These are phyloP conservation scores for Oligia latruncula DNA, from an alignment of 2,888 invertebrate genomes.

Conservation along the genomic window DNA sequence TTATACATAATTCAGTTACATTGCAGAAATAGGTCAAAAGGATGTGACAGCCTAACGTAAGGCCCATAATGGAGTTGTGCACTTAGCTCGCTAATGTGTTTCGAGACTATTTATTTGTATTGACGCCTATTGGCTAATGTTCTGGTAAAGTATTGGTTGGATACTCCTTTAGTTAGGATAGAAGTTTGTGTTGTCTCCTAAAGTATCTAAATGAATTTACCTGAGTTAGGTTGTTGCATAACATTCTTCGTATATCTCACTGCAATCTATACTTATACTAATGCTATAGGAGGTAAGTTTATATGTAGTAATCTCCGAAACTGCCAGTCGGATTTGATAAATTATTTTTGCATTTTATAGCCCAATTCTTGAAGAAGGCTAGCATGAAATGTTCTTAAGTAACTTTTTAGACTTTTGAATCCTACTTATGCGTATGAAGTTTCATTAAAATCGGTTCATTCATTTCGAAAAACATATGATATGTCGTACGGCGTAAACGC, in stretches of 20 bases:
- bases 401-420: too few relatives aligned
- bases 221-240: slow-evolving; percentile 9
- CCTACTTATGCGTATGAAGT: too few relatives aligned
- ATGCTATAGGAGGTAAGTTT: background rate
- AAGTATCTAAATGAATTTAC: slow-evolving; percentile 27
- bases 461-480: too few relatives aligned
- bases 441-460: too few relatives aligned
- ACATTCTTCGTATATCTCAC: background rate
- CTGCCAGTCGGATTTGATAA: background rate
- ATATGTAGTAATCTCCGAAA: background rate
- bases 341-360: background rate
- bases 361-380: background rate
- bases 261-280: background rate
- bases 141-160: slow-evolving; percentile 29
- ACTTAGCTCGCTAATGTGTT: slow-evolving; percentile 63
- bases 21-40: slow-evolving; percentile 64
- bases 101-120: slow-evolving; percentile 65
- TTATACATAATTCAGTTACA: slow-evolving; percentile 66
- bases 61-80: slow-evolving; percentile 63
- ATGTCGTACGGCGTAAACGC: too few relatives aligned
- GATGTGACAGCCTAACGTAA: slow-evolving; percentile 59
- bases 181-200: slow-evolving; percentile 24
- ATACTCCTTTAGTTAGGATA: slow-evolving; percentile 26
- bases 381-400: background rate
- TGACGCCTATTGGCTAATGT: slow-evolving; percentile 57